Conservation (phyloP, 2,113 vertebrate species). For the Sphyrna mokarran region DNA sequence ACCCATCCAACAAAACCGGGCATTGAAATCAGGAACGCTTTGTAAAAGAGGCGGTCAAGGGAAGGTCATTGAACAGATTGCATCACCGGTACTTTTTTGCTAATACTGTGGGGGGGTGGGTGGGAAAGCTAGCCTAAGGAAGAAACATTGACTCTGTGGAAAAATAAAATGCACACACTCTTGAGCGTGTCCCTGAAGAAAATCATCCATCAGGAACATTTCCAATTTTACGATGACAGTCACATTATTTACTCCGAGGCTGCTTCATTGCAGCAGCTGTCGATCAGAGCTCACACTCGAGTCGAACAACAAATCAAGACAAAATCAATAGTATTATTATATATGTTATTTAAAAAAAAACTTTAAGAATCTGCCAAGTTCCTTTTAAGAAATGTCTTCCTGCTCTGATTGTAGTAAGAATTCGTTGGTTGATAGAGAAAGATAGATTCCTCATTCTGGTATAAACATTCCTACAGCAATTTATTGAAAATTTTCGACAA, state of each 20-base stretch:
- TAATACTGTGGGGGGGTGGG: not conserved
- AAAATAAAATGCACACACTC: not conserved
- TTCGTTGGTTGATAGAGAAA: not conserved
- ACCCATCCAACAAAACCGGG: not conserved
- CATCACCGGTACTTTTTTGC: not conserved
- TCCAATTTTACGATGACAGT: not conserved
- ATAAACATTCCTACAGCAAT: not conserved
- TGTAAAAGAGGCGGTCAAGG: too few species aligned
- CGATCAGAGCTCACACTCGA: not conserved
- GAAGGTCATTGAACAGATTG: not conserved
- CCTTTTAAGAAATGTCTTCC: not conserved
- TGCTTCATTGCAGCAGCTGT: not conserved
- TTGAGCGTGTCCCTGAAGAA: not conserved
- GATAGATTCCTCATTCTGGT: not conserved
- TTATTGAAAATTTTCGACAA: not conserved
- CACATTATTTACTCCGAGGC: not conserved
- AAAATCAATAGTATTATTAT: not conserved
- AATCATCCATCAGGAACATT: not conserved
- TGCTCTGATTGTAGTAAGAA: not conserved
- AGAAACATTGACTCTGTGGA: not conserved
- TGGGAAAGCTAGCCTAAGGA: not conserved
- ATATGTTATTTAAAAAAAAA: not conserved
- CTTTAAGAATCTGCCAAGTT: not conserved
- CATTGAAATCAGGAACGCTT: not conserved
- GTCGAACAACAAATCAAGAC: not conserved